Conservation (phyloP, 2,888 invertebrate species). For the Melinaea menophilus region DNA sequence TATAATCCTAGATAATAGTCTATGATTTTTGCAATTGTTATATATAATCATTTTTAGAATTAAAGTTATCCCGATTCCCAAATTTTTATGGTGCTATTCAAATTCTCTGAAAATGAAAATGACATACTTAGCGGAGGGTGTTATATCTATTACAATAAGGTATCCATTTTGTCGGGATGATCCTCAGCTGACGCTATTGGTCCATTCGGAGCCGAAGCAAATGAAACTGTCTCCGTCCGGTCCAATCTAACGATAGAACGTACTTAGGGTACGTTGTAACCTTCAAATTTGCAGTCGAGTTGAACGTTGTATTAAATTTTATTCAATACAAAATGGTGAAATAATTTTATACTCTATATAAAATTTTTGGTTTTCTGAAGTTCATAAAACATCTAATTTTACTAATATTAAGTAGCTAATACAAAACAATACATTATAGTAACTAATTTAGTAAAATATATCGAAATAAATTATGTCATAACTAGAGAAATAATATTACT, state of each 20-base stretch:
- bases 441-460: background rate
- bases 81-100: too few species aligned
- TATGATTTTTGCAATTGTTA: too few species aligned
- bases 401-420: too few species aligned
- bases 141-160: slow-evolving; percentile 18
- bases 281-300: background rate
- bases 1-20: too few species aligned
- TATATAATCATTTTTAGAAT: too few species aligned
- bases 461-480: background rate
- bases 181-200: slow-evolving; percentile 23
- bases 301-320: too few species aligned
- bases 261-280: background rate
- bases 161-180: slow-evolving; percentile 20
- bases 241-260: slow-evolving; percentile 12
- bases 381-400: too few species aligned
- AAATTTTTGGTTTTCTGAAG: too few species aligned
- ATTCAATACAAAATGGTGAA: too few species aligned
- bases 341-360: too few species aligned
- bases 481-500: slow-evolving; percentile 6
- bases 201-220: slow-evolving; percentile 4
- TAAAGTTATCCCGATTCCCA: too few species aligned
- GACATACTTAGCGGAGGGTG: background rate
- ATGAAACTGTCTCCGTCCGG: background rate
- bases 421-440: background rate
- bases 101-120: too few species aligned